Conservation (phyloP, 1,140 invertebrate genomes). For the Caenorhabditis inopinata region DNA sequence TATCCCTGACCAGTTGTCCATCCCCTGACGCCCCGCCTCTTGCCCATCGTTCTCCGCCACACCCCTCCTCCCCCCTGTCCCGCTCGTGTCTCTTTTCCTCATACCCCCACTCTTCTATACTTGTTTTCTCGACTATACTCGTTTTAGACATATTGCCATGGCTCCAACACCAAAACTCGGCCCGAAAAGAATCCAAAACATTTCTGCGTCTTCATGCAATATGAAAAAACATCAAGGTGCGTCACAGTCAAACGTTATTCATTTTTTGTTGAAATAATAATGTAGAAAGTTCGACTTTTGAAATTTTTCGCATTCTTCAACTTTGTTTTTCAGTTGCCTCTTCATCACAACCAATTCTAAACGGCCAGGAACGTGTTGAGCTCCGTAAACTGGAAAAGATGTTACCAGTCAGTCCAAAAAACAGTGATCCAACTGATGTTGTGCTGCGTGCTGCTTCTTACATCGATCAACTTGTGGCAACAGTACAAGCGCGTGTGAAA, state of each 20-base stretch:
- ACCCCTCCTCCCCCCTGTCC: background rate
- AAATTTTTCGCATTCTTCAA: no score
- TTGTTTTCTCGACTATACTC: background rate
- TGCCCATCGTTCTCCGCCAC: no score
- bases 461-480: slow-evolving; percentile 32
- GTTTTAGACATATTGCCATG: background rate
- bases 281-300: background rate
- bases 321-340: background rate
- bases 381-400: background rate
- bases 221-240: background rate
- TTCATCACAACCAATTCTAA: background rate
- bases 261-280: background rate
- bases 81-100: background rate
- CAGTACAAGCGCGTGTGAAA: slow-evolving; percentile 28
- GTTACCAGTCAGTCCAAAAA: background rate
- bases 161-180: background rate
- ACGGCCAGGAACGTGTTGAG: background rate
- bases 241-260: background rate
- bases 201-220: background rate
- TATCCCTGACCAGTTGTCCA: no score
- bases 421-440: slow-evolving; percentile 3
- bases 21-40: no score
- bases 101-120: background rate
- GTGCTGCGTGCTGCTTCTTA: slow-evolving; percentile 25
- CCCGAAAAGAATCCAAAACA: background rate